Base-by-base conservation (phyloP, 2,113 vertebrate species). In the Dasyurus viverrinus region DNA sequence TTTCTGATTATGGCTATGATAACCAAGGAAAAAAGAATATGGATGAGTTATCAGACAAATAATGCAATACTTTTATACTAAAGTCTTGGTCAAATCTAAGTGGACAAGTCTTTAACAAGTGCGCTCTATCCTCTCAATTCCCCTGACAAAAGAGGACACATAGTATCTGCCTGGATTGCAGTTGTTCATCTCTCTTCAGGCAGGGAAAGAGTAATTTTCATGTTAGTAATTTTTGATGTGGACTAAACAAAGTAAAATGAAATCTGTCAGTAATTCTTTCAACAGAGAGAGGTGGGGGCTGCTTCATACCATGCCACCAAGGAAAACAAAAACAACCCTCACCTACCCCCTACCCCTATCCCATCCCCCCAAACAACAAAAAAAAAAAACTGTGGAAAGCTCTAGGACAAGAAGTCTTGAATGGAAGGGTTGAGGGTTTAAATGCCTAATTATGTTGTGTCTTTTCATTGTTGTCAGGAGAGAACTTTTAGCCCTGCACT, bases 401-500 rank as follows among this genome's bases (percentile, higher is more conserved):
- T 84, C 6, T 19, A 84, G 68, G 68, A 42, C 68, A 42, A 84
- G 68, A 84, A 84, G n/a, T 42, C 68, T 84, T n/a, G 7, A 84
- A 84, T 84, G n/a, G 68, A 84, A 42, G 57, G n/a, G 54, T 52
- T 54, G 8, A 0, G 53, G 55, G 89, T 9, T 9, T 84, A 84
- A 84, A 42, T 84, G 68, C 68, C n/a, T 84, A 84, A 84, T 84
- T 42, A 84, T 84, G 68, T 84, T 42, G n/a, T 22, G 68, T 84
- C 68, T 84, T 76, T 84, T 55, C 57, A n/a, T 91, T 30, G 12
- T 93, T 26, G 48, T 94, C 30, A 89, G 68, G 95, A 23, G 46
- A 90, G 96, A 96, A 54, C 25, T 54, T 91, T 91, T 84, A 84
- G 91, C 89, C 92, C 94, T 90, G 84, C 60, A 57, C 90, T 89